Percentiles rank a stretch among this genome's conserved stretches.
Conservation (phyloP, 2,888 invertebrate species). For the Brachyptera risi region DNA sequence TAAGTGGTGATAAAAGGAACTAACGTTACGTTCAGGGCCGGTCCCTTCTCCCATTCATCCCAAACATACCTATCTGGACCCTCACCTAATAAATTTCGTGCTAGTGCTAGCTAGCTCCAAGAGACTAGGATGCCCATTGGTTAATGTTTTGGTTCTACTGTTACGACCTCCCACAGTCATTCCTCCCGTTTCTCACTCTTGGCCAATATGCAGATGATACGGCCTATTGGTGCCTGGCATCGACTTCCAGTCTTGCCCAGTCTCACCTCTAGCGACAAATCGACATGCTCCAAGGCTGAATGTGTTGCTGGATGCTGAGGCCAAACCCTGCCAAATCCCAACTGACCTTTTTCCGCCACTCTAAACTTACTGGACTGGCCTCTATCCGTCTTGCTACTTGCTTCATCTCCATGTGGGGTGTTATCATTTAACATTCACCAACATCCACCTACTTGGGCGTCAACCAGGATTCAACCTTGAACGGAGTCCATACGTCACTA, state of each 20-base stretch:
- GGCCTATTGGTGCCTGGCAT: neutral
- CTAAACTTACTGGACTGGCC: neutral
- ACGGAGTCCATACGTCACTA: neutral
- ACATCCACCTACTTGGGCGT: neutral
- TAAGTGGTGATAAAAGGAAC: too few species aligned
- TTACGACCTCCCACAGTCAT: neutral
- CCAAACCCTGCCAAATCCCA: neutral
- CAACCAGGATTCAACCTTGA: neutral
- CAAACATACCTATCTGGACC: too few species aligned
- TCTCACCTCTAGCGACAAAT: neutral
- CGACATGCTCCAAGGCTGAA: neutral
- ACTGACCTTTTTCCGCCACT: neutral
- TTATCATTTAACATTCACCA: neutral
- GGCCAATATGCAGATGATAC: neutral
- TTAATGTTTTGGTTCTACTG: too few species aligned
- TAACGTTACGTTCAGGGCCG: too few species aligned
- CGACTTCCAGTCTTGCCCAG: neutral
- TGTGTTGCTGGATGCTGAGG: neutral
- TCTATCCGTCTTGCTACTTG: neutral
- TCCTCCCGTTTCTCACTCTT: neutral
- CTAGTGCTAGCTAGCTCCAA: too few species aligned
- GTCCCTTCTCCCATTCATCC: too few species aligned
- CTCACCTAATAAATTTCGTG: too few species aligned
- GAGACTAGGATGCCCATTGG: too few species aligned
- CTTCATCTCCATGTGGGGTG: neutral